Base-by-base conservation (phyloP, 1,140 invertebrate genomes). In the Brachionus angularis region DNA sequence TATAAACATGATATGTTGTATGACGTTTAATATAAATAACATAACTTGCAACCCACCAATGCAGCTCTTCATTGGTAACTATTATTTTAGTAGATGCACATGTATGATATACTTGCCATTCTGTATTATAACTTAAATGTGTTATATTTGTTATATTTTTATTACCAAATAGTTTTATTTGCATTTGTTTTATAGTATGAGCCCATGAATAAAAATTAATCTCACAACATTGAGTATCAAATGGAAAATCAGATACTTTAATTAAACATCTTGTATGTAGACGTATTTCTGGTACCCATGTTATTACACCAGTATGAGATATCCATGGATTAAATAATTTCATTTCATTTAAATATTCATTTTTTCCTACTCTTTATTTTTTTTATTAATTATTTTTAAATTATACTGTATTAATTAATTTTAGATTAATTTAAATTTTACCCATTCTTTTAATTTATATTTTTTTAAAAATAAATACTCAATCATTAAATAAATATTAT, bases 81-180 rank as follows among this genome's bases (percentile, higher is more conserved):
- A 67, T 67, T 18, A 67, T 34, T 67, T 67, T 67, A 36, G 21
- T 67, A 0, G 14, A 34, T 12, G 62, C 62, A 47, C 62, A 67
- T 21, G 62, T 67, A 50, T 67, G 62, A 49, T 67, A 67, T 5
- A 67, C 47, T 67, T 67, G 42, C 62, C 62, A 67, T 67, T 67
- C 62, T n/a, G 62, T 67, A 50, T 67, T 67, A 23, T 27, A 67
- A 27, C 62, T 67, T 18, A 67, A 29, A 50, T 67, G 62, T 18
- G 62, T 67, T 47, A 50, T 33, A 33, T 67, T 67, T 25, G 62
- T 67, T 12, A 67, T 14, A 34, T 67, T 67, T 44, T 67, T 67
- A 27, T 50, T 50, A 18, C 18, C 42, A 31, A 33, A 67, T 50
- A 47, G 62, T 25, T 18, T 67, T n/a, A 67, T 67, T 67, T 47